These are phyloP conservation scores for Rhingia rostrata DNA, from an alignment of 2,888 invertebrate species.

Conservation along the genomic window DNA sequence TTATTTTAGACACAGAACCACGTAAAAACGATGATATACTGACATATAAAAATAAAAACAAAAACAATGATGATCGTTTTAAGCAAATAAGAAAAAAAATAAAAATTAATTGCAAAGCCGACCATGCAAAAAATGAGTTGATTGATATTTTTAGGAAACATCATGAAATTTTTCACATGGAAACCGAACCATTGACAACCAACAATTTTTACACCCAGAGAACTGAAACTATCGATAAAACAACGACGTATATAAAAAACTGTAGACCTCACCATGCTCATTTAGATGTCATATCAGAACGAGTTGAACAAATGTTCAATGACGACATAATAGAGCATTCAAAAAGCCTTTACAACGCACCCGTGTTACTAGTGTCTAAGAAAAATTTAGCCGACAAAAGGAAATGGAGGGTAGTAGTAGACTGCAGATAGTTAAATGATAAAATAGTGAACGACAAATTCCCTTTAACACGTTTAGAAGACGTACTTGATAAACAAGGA, in stretches of 20 bases:
- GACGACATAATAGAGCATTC: constrained; percentile 18
- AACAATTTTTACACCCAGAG: constrained; percentile 35
- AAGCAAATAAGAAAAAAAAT: neutral
- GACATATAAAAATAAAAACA: neutral
- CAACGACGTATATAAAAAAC: constrained; percentile 24
- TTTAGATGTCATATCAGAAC: neutral
- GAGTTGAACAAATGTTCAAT: constrained; percentile 3
- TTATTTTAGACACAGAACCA: neutral
- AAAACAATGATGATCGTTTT: neutral
- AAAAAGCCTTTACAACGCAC: constrained; percentile 16
- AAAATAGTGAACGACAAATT: constrained; percentile 58
- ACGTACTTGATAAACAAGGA: constrained; percentile 53
- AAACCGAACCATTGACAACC: constrained; percentile 30
- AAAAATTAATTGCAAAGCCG: neutral
- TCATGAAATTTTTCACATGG: constrained; percentile 18
- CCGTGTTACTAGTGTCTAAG: constrained; percentile 10
- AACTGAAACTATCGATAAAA: constrained; percentile 20
- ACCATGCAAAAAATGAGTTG: neutral
- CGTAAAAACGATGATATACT: neutral
- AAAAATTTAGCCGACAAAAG: constrained; percentile 24
- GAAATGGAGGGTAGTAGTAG: constrained; percentile 38
- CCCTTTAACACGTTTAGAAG: constrained; percentile 50
- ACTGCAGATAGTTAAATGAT: constrained; percentile 46
- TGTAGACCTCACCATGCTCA: constrained; percentile 28
- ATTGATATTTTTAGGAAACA: constrained; percentile 21